These are phyloP conservation scores for Apolygus lucorum DNA, from an alignment of 1,140 invertebrate genomes.

Conservation along the genomic window DNA sequence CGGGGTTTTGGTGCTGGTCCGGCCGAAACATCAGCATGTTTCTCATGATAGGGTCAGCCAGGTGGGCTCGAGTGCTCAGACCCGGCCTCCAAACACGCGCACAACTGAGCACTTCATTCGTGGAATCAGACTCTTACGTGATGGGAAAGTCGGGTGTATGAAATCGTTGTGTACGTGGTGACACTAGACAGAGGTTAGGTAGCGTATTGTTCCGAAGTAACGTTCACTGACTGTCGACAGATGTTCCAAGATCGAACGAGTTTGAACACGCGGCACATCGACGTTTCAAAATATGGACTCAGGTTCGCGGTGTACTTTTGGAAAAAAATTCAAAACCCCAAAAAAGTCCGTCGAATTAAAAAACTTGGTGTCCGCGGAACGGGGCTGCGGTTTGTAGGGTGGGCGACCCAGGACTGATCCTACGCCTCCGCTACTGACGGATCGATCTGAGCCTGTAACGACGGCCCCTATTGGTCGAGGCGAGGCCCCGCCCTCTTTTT, in stretches of 20 bases:
- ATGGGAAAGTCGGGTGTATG: not conserved
- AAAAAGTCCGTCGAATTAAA: not conserved
- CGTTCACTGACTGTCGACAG: not conserved
- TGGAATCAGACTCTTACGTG: not conserved
- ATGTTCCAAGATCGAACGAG: not conserved
- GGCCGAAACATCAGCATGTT: constrained; percentile 27
- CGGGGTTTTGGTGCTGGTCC: constrained; percentile 18
- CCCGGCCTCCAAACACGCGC: not conserved
- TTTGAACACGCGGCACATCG: not conserved
- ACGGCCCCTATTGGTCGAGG: not conserved
- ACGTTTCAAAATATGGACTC: too few relatives aligned
- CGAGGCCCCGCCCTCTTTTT: constrained; percentile 4
- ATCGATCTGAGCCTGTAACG: constrained; percentile 2
- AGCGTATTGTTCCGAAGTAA: not conserved
- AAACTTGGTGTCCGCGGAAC: not conserved
- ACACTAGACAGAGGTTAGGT: not conserved
- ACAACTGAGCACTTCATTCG: not conserved
- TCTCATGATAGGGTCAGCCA: constrained; percentile 18
- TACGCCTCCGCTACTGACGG: not conserved
- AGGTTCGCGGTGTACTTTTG: too few relatives aligned
- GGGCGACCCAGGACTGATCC: not conserved
- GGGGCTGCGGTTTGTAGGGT: not conserved
- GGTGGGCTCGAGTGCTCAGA: not conserved
- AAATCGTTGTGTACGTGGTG: not conserved
- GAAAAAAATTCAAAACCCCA: not conserved